phyloP scores from a whole-genome alignment of 2,888 invertebrate species.

The Tuberolachnus salignus region DNA sequence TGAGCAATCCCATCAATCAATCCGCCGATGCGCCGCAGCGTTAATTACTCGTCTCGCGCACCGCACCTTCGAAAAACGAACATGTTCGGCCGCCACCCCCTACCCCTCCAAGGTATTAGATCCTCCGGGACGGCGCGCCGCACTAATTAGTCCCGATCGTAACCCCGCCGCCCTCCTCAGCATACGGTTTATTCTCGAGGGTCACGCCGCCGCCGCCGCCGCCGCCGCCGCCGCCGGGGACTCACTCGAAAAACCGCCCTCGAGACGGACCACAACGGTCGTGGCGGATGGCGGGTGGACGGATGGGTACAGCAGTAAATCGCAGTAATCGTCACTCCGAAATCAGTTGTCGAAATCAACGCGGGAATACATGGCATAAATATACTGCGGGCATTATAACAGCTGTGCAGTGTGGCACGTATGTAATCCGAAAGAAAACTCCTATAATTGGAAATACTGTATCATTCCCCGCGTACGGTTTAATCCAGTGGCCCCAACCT shows the following conservation, averaged over 20 bases:
- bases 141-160: conserved; percentile 28
- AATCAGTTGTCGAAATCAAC: no score
- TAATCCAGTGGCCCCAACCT: no score
- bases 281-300: background rate
- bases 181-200: background rate
- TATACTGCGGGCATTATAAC: no score
- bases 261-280: background rate
- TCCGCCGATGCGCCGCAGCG: conserved; percentile 28
- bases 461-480: no score
- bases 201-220: no score
- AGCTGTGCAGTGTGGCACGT: no score
- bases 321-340: no score
- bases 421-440: no score
- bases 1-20: conserved; percentile 56
- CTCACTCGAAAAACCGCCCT: conserved; percentile 14
- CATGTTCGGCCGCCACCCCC: background rate
- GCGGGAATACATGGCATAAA: no score
- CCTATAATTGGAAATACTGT: no score
- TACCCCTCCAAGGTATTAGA: background rate
- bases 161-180: background rate
- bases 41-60: conserved; percentile 46
- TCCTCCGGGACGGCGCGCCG: conserved; percentile 24
- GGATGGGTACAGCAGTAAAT: no score
- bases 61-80: conserved; percentile 43
- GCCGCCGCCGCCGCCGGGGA: no score